Percentiles rank a stretch among this genome's conserved stretches.
Evolutionary conservation across 2,888 invertebrate species (phyloP).

Genomic region (Monopis laevigella): DNA sequence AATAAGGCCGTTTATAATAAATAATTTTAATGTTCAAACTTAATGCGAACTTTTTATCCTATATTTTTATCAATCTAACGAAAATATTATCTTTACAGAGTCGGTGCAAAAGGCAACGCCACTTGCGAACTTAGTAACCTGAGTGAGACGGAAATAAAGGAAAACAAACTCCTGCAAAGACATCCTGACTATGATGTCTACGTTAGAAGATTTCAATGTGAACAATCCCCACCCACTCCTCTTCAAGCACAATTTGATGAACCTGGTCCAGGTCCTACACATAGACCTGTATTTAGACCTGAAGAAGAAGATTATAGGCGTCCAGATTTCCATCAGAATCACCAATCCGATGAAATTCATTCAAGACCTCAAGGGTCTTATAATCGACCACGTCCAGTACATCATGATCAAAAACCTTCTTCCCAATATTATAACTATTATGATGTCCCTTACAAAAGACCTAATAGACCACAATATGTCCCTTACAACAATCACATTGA

Average conservation of each 20-base stretch:
- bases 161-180: conserved; percentile 32
- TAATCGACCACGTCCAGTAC: conserved; percentile 1
- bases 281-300: conserved; percentile 47
- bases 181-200: conserved; percentile 56
- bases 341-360: conserved; percentile 17
- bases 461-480: conserved; percentile 24
- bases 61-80: too few species aligned
- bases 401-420: conserved; percentile 4
- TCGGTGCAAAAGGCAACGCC: conserved; percentile 58
- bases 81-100: too few species aligned
- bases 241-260: conserved; percentile 39
- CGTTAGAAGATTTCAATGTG: conserved; percentile 44
- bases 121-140: conserved; percentile 48
- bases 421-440: conserved; percentile 13
- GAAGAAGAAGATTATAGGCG: conserved; percentile 37
- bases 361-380: conserved; percentile 28
- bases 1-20: too few species aligned
- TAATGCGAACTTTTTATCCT: too few species aligned
- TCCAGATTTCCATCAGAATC: conserved; percentile 28
- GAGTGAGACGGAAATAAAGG: conserved; percentile 43
- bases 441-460: conserved; percentile 23
- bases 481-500: conserved; percentile 17
- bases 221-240: conserved; percentile 48
- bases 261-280: conserved; percentile 27
- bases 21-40: too few species aligned